Base-by-base conservation (phyloP, 1,140 invertebrate species). In the Cardiocondyla obscurior region DNA sequence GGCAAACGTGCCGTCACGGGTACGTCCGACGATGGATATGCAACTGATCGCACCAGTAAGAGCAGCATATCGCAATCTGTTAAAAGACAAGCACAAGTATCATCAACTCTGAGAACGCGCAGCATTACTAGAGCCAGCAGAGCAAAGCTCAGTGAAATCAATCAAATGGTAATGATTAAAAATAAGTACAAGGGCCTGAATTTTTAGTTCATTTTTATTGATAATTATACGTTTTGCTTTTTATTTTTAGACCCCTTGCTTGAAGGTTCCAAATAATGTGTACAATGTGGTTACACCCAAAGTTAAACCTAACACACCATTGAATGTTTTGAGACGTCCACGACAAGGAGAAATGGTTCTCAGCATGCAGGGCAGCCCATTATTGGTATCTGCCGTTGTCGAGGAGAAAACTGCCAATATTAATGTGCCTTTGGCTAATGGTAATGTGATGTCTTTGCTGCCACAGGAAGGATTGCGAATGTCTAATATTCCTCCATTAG, bases 261-360 rank as follows among this genome's bases (percentile, higher is more conserved):
- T 42, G 4, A 91, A 89, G 33, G 12, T 16, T 8, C 1, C n/a
- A 0, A 42, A 7, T 0, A 85, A 73, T 14, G 60, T 60, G 6
- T 90, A 88, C 58, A 72, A 73, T 5, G 81, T 89, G 2, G 86
- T 94, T 14, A 94, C 93, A 5, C 94, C 94, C 53, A 94, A 94
- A 88, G 92, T 96, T 51, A 94, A 94, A 64, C 95, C 95, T 0
- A 95, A 96, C 69, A 95, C 95, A 3, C 95, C 96, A 2, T 89
- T 96, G 84, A 94, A 95, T 57, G 90, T 96, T 19, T 85, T 96
- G 55, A 92, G 96, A 42, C 94, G 95, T 82, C 96, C 96, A 25
- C 93, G 95, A 2, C 93, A 95, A 82, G 96, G 96, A 2, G 96
- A 96, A 92, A 95, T 96, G 92, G 96, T 96, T 12, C 92, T 96